Evolutionary conservation across 2,113 vertebrate species (phyloP), one percentile per base, ranked within the genome.

Genomic region (Toxotes chatareus): DNA sequence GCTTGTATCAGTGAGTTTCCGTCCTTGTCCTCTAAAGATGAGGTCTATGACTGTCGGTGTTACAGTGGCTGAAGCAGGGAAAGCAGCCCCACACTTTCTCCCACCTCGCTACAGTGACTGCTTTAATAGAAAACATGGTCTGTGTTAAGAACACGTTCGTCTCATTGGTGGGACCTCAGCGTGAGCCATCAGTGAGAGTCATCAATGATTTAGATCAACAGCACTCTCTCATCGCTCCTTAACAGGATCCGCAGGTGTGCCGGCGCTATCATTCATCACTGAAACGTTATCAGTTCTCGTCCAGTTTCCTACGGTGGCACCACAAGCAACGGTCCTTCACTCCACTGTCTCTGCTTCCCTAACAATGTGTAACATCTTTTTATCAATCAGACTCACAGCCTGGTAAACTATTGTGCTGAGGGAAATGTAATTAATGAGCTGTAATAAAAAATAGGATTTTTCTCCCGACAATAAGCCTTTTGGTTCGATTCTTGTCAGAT

Each of bases 181-280:
- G 0, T 75, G 69, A 87, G 86, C 83, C 83, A 83, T 83, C 71
- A 73, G 55, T 21, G 63, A 65, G 78, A 85, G 87, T 78, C 88
- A 85, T 90, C 86, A 90, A 88, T 85, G 72, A 91, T 93, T 93
- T 90, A 93, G 81, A 88, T 90, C 89, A 88, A 80, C 87, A 85
- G 75, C 66, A 5, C 77, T 74, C 80, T 74, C 80, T 87, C 40
- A 73, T 53, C 51, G 17, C 70, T 88, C 69, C 82, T 79, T 60
- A 67, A 76, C 85, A 55, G 51, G 68, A 88, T 84, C 74, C 4
- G 71, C 90, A 90, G 90, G 86, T 92, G 90, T 60, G 76, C 83
- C 10, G 73, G 78, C 42, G 7, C 68, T 1, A 80, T 59, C 86
- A 77, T 90, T 88, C 87, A 91, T 91, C 89, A 84, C 75, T 42